A percentile compares a stretch with the other conserved stretches of the same genome.
Evolutionary conservation across 2,888 invertebrate species (phyloP).

Genomic region (Kryphioiulus occultus): DNA sequence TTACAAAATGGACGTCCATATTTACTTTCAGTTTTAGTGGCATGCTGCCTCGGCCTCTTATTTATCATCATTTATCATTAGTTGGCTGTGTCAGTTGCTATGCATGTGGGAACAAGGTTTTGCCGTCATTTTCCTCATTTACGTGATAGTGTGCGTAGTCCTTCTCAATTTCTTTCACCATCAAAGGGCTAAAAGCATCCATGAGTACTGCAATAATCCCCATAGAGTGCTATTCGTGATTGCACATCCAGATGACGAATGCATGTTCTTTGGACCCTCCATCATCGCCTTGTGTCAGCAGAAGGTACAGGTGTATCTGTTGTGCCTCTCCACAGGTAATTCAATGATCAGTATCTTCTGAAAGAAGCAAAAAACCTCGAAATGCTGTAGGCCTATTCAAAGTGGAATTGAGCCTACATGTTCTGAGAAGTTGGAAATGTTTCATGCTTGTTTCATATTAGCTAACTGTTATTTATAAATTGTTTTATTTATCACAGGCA

Average conservation of each 20-base stretch:
- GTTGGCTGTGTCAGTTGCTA: no score
- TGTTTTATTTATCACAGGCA: conserved; percentile 65
- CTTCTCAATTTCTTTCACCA: neutral
- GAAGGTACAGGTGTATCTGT: conserved; percentile 71
- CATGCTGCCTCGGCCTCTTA: no score
- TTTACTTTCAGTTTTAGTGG: no score
- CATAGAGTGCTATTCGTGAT: conserved; percentile 79
- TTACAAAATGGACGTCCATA: no score
- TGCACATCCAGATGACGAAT: conserved; percentile 98
- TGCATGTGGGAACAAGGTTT: neutral
- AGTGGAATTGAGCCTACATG: no score
- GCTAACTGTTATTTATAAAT: neutral
- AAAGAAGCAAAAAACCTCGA: no score
- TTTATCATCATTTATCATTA: no score
- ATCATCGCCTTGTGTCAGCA: conserved; percentile 73
- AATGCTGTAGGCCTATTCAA: no score
- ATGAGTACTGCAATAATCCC: neutral
- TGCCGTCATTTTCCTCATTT: neutral
- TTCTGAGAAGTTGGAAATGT: neutral
- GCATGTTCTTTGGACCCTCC: conserved; percentile 98
- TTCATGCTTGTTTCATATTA: neutral
- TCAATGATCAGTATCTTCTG: neutral
- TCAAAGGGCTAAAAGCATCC: neutral
- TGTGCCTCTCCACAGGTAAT: conserved; percentile 85
- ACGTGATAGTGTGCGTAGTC: neutral